Base-by-base conservation (phyloP, 1,140 invertebrate species). In the Drosophila parabipectinata region DNA sequence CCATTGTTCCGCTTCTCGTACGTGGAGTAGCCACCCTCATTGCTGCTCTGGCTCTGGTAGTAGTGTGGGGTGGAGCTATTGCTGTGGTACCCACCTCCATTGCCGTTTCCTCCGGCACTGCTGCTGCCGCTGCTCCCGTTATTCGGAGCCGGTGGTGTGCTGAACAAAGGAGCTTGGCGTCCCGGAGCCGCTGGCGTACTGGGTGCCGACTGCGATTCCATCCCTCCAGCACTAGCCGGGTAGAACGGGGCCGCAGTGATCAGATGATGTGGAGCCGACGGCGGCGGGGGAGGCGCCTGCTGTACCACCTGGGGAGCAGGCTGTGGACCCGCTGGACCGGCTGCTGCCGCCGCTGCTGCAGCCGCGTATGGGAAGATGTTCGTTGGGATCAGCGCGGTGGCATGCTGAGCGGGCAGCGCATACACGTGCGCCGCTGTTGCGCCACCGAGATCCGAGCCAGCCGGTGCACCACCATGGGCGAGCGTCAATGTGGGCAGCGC, bases 301-400 rank as follows among this genome's bases (percentile, higher is more conserved):
- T 63, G 78, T 37, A 55, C 74, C 30, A 60, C 61, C 54, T 68
- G 77, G 10, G 78, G 71, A 7, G 69, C 71, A 5, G 64, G 71
- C 37, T 62, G 81, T 6, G 62, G 71, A 24, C 72, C 80, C 34
- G 64, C 55, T 45, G 72, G 74, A 12, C 66, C 71, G 2, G 62
- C 72, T 24, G 73, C 68, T 39, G 69, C 69, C 7, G 63, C 60
- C 47, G 69, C 69, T 24, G 77, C 63, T 34, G 77, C 78, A 28
- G 87, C 45, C 34, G 84, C 76, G 54, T 92, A 92, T 9, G 91
- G 91, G 47, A 92, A 90, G 61, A 92, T 78, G 57, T 90, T 91
- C 39, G 90, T 89, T 51, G 91, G 90, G 68, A 92, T 90, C 56
- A 92, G 34, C 5, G 91, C 73, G n/a, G 91, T 78, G 30, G 79